Percentiles rank a stretch among this genome's conserved stretches.
Evolutionary conservation across 2,797 vertebrate genomes (phyloP).

Genomic region (Semaprochilodus insignis): DNA sequence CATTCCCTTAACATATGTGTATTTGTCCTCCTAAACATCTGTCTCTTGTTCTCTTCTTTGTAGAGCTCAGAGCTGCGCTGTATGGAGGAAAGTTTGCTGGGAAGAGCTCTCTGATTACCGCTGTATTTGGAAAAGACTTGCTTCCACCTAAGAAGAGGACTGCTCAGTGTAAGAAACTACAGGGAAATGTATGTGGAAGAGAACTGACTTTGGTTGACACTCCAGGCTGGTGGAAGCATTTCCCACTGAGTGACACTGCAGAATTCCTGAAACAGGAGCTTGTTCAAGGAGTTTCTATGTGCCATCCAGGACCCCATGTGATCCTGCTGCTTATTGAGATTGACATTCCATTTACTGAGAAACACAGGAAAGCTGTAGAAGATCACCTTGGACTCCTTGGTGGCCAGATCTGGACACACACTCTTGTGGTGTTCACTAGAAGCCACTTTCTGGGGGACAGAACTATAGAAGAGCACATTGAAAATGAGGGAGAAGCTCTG

Average conservation of each 20-base stretch:
- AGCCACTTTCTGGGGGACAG: background rate
- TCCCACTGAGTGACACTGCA: constrained; percentile 33
- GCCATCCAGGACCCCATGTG: constrained; percentile 39
- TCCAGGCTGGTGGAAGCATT: constrained; percentile 32
- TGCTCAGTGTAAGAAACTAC: constrained; percentile 8
- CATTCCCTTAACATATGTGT: no score
- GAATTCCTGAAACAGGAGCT: constrained; percentile 32
- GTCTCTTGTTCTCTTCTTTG: background rate
- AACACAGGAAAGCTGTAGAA: constrained; percentile 17
- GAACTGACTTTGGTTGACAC: constrained; percentile 16
- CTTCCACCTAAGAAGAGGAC: background rate
- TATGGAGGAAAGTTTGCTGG: constrained; percentile 19
- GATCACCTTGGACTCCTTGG: constrained; percentile 17
- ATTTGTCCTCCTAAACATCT: no score
- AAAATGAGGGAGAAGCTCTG: constrained; percentile 18
- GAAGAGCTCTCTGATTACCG: constrained; percentile 8
- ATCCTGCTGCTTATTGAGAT: constrained; percentile 33
- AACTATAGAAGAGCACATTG: background rate
- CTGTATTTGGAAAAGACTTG: background rate
- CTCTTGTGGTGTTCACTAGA: constrained; percentile 19
- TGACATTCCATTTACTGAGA: constrained; percentile 19
- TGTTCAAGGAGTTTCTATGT: constrained; percentile 23
- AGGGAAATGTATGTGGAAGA: background rate
- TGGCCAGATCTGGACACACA: constrained; percentile 20
- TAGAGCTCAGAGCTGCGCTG: background rate